Evolutionary conservation across 2,888 invertebrate genomes (phyloP).

Genomic region (Brenthis daphne): DNA sequence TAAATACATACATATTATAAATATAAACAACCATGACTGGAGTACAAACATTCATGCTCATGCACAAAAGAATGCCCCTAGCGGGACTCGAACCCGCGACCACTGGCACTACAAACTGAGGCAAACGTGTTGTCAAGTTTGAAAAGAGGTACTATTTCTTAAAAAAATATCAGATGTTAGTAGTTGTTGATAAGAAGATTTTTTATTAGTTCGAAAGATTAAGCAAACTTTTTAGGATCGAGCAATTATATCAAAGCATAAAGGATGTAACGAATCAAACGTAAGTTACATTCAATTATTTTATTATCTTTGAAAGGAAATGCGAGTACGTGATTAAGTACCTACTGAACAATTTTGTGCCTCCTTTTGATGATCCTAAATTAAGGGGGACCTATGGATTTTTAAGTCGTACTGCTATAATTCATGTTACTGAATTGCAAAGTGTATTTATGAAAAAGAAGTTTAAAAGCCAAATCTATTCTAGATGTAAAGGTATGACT

Average conservation of each 20-base stretch:
- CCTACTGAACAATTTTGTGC: conserved; percentile 16
- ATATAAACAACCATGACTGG: no score
- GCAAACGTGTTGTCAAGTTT: no score
- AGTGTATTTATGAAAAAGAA: neutral
- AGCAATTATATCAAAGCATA: conserved; percentile 7
- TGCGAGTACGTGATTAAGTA: conserved; percentile 35
- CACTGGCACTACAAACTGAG: no score
- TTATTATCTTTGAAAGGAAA: conserved; percentile 33
- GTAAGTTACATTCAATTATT: conserved; percentile 22
- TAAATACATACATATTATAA: no score
- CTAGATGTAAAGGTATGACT: no score
- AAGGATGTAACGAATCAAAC: conserved; percentile 11
- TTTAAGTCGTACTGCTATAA: conserved; percentile 5
- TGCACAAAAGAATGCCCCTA: no score
- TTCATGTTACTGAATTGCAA: neutral
- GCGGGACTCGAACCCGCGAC: no score
- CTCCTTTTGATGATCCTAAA: conserved; percentile 32
- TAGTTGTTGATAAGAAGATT: no score
- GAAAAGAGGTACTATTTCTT: no score
- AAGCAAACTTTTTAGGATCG: neutral
- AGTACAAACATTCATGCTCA: no score
- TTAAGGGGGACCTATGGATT: conserved; percentile 29
- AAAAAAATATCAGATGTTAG: no score
- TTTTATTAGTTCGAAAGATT: neutral
- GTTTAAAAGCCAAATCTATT: neutral